Conservation (phyloP, 1,140 invertebrate species). For the Drosophila virilis region DNA sequence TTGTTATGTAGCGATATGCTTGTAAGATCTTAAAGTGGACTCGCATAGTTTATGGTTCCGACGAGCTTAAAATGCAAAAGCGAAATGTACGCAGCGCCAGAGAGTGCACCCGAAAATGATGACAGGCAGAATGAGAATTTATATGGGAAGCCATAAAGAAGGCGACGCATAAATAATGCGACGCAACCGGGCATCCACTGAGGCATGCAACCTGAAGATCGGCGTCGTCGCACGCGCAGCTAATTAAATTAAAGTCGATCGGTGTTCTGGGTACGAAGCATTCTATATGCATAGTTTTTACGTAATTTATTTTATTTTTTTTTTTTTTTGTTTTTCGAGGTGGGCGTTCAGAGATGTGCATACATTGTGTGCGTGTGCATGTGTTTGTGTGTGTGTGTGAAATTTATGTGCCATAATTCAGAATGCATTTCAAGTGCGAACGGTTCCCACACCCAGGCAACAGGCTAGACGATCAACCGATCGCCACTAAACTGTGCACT, state of each 20-base stretch:
- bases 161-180: constrained; percentile 72
- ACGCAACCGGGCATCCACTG: constrained; percentile 53
- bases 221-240: constrained; percentile 67
- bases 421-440: constrained; percentile 51
- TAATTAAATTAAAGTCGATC: constrained; percentile 79
- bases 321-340: neutral
- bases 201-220: constrained; percentile 65
- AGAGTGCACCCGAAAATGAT: constrained; percentile 47
- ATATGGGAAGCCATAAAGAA: constrained; percentile 81
- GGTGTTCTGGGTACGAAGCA: constrained; percentile 26
- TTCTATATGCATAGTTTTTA: constrained; percentile 29
- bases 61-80: constrained; percentile 38
- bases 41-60: constrained; percentile 53
- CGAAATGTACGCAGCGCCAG: neutral
- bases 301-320: constrained; percentile 37
- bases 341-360: constrained; percentile 17
- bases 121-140: constrained; percentile 77
- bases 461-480: constrained; percentile 35
- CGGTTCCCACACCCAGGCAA: constrained; percentile 65
- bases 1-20: constrained; percentile 1
- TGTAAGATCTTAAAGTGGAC: constrained; percentile 4
- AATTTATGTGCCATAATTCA: constrained; percentile 75
- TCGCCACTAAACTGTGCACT: constrained; percentile 45
- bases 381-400: constrained; percentile 52
- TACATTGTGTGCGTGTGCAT: constrained; percentile 5